Base-by-base conservation (phyloP, 2,113 vertebrate genomes). In the Neoarius graeffei region DNA sequence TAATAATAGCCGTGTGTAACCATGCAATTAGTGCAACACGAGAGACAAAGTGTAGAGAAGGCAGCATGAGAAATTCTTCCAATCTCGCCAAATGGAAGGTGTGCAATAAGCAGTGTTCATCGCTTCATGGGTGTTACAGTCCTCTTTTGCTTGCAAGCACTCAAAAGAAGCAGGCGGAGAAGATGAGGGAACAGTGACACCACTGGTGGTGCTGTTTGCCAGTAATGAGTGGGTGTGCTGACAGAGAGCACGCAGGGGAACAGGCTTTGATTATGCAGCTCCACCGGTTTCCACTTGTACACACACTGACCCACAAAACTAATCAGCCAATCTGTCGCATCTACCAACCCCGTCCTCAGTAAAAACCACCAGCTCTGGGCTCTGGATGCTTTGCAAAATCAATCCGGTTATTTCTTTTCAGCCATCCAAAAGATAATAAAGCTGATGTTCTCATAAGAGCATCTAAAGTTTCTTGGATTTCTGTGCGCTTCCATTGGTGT, bases 191-290 rank as follows among this genome's bases (percentile, higher is more conserved):
- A 89, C 60, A 83, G 88, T 89, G 88, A 85, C 88, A 89, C 62
- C 77, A 82, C 71, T 85, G 88, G 79, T 85, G 79, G 80, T 83
- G 79, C 83, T 86, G 85, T 83, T 88, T 69, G 90, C 84, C 88
- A 81, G 85, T 90, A 89, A 91, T 89, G 84, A 91, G 89, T 85
- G 90, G 88, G 88, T 88, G 89, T 88, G 57, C 86, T 90, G 86
- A 86, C 84, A 90, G 87, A 88, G 85, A 87, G 74, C 35, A 71
- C 42, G 88, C 85, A 71, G 52, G 86, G 84, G 88, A 73, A 76
- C 79, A 84, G 56, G 76, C 87, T 86, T 90, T 88, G 85, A 91
- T 90, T 89, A 91, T 87, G 76, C 77, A 80, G 83, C 59, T 87
- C 88, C 83, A 60, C 83, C 77, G 83, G 76, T 82, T 87, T 81